Conservation (phyloP, 2,113 vertebrate genomes). For the Leptobrachium ailaonicum region DNA sequence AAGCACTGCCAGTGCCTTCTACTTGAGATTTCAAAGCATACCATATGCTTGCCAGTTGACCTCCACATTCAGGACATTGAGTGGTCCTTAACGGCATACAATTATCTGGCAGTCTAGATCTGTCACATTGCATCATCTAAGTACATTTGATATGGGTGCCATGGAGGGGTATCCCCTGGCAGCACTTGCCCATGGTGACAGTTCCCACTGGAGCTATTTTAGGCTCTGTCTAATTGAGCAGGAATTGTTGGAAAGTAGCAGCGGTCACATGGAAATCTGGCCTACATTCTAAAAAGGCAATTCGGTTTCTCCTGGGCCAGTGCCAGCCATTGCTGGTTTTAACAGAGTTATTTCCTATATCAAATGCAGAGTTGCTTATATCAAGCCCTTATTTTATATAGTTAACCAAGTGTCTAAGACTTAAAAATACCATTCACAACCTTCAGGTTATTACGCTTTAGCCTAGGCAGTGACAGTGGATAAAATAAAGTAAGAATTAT, state of each 20-base stretch:
- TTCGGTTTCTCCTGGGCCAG: slow-evolving; percentile 25
- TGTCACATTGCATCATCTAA: slow-evolving; percentile 18
- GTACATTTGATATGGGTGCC: slow-evolving; percentile 20
- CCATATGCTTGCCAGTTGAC: not conserved
- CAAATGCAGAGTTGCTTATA: not conserved
- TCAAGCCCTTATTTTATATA: not conserved
- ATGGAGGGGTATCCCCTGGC: slow-evolving; percentile 17
- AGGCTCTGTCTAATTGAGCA: slow-evolving; percentile 28
- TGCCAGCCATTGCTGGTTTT: slow-evolving; percentile 33
- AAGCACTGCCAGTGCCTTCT: too few species aligned
- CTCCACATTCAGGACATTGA: not conserved
- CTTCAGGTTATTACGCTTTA: too few species aligned
- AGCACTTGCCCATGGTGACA: slow-evolving; percentile 3
- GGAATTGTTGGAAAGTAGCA: slow-evolving; percentile 26
- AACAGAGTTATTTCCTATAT: not conserved
- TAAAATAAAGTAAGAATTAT: too few species aligned
- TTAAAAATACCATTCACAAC: too few species aligned
- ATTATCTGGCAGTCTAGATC: slow-evolving; percentile 20
- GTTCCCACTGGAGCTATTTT: slow-evolving; percentile 47
- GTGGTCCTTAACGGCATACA: slow-evolving; percentile 12
- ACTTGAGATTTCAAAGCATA: too few species aligned
- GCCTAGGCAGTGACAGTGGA: too few species aligned
- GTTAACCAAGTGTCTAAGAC: too few species aligned
- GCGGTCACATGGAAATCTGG: slow-evolving; percentile 43
- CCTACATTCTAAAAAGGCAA: slow-evolving; percentile 33